Percentiles rank a stretch among this genome's conserved stretches.
Evolutionary conservation across 1,140 invertebrate species (phyloP).

Genomic region (Neodiprion virginianus): DNA sequence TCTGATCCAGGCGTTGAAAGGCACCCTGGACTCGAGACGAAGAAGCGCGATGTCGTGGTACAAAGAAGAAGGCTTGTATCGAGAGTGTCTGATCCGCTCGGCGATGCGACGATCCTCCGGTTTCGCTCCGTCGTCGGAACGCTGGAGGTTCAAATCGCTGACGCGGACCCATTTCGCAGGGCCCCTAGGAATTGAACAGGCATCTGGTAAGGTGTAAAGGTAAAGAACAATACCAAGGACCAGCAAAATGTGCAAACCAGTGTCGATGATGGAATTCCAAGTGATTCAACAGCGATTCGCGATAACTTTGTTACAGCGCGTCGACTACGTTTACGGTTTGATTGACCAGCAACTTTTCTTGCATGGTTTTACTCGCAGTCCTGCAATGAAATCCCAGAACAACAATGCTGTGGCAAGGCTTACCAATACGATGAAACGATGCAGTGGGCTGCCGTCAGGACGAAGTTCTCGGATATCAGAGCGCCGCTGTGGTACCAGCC

Average conservation of each 20-base stretch:
- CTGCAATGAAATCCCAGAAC: no score
- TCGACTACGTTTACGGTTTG: no score
- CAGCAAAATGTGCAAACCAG: no score
- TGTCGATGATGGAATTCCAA: no score
- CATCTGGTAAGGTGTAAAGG: constrained; percentile 37
- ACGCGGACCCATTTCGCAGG: constrained; percentile 52
- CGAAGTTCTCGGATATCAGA: constrained; percentile 58
- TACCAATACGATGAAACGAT: constrained; percentile 38
- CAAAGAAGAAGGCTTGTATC: constrained; percentile 53
- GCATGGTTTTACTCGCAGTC: no score
- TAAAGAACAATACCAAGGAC: no score
- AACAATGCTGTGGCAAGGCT: neutral
- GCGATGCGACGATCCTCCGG: constrained; percentile 55
- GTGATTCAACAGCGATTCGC: no score
- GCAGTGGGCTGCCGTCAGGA: constrained; percentile 64
- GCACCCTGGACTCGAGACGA: constrained; percentile 53
- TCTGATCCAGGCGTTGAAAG: constrained; percentile 59
- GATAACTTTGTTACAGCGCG: no score
- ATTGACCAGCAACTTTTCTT: no score
- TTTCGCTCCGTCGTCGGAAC: constrained; percentile 52
- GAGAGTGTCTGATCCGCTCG: constrained; percentile 59
- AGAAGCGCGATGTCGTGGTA: constrained; percentile 68
- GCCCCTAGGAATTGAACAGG: constrained; percentile 36
- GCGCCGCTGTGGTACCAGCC: constrained; percentile 60
- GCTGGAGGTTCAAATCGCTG: constrained; percentile 62